Conservation (phyloP, 2,888 invertebrate species). For the Saturnia japonica region DNA sequence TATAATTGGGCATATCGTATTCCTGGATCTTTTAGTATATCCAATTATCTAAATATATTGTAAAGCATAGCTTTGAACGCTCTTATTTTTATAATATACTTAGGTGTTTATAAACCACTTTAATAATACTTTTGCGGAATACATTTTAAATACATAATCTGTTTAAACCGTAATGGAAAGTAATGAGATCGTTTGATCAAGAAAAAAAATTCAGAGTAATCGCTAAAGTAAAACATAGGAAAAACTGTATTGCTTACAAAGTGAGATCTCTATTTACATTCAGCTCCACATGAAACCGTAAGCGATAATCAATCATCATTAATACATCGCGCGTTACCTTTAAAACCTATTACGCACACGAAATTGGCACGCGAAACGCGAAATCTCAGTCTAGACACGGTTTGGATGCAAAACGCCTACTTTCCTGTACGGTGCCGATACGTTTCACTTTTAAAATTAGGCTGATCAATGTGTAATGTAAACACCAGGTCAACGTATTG, state of each 20-base stretch:
- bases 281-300: not conserved
- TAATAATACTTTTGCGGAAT: not conserved
- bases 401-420: constrained; percentile 16
- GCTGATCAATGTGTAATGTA: constrained; percentile 48
- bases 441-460: constrained; percentile 38
- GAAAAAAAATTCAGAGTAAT: not conserved
- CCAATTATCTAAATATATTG: not conserved
- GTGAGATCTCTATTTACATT: not conserved
- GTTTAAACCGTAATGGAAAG: not conserved
- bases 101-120: not conserved
- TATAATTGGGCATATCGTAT: not conserved
- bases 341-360: not conserved
- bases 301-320: not conserved
- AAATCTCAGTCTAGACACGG: constrained; percentile 16
- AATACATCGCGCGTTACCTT: constrained; percentile 4
- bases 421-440: constrained; percentile 7
- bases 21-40: not conserved
- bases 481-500: constrained; percentile 70
- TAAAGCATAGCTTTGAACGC: not conserved
- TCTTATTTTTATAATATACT: not conserved
- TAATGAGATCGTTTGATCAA: not conserved
- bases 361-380: constrained; percentile 5
- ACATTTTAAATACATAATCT: not conserved
- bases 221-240: not conserved
- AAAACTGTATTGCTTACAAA: not conserved